phyloP scores from a whole-genome alignment of 2,888 invertebrate genomes.

The Yponomeuta sedellus region DNA sequence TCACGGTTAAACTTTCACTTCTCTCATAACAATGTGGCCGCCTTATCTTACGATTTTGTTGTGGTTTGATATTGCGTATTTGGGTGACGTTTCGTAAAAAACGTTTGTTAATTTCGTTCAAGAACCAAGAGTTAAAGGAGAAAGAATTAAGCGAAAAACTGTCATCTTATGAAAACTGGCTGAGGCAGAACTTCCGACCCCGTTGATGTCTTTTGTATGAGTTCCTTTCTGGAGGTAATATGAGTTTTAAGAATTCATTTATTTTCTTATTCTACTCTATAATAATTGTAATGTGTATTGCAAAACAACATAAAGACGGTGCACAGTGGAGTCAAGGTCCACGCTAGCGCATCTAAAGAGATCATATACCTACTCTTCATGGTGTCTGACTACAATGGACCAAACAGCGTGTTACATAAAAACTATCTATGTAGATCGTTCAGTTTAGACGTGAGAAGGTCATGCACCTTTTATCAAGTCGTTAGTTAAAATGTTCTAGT shows the following conservation, averaged over 20 bases:
- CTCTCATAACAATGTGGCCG: neutral
- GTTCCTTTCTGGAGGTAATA: neutral
- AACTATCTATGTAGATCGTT: neutral
- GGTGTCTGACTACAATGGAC: neutral
- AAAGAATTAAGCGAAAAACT: neutral
- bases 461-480: neutral
- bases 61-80: neutral
- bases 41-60: neutral
- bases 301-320: slow-evolving; percentile 10
- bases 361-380: neutral
- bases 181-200: neutral
- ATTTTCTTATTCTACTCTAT: neutral
- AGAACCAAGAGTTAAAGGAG: neutral
- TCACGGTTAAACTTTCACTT: neutral
- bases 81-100: neutral
- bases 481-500: neutral
- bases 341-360: slow-evolving; percentile 20
- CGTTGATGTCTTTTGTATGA: slow-evolving; percentile 16
- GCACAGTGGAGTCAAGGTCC: slow-evolving; percentile 34
- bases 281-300: neutral
- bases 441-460: neutral
- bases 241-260: neutral
- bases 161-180: neutral
- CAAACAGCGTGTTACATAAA: neutral
- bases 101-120: neutral